Conservation (phyloP, 2,113 vertebrate genomes). For the Candoia aspera region DNA sequence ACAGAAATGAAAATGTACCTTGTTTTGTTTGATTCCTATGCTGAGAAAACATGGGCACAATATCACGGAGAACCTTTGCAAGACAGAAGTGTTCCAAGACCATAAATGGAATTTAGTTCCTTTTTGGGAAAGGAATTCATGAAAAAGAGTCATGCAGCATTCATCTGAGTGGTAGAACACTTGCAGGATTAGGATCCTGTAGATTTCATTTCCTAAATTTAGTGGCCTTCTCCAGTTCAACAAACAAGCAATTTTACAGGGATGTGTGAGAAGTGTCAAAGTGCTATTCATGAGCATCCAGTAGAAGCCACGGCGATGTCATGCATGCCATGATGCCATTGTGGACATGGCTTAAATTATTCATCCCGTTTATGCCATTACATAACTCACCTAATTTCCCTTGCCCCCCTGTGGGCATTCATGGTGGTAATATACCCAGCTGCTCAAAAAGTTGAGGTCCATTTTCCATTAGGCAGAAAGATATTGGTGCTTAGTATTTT, state of each 20-base stretch:
- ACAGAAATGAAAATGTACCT: conserved; percentile 44
- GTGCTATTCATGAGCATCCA: too few relatives aligned
- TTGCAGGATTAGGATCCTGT: too few relatives aligned
- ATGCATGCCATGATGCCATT: too few relatives aligned
- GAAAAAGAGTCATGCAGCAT: neutral
- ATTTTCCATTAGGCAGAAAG: neutral
- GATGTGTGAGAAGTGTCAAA: neutral
- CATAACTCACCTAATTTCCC: neutral
- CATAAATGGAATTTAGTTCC: conserved; percentile 30
- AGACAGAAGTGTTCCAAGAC: conserved; percentile 34
- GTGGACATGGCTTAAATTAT: neutral
- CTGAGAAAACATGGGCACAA: conserved; percentile 46
- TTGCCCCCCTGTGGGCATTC: neutral
- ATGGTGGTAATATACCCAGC: neutral
- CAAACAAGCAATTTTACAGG: neutral
- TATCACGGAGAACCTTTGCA: conserved; percentile 25
- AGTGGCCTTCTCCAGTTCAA: neutral
- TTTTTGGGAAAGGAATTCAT: conserved; percentile 38
- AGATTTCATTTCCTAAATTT: neutral
- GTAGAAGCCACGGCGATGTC: too few relatives aligned
- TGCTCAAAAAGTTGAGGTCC: neutral
- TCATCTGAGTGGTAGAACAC: neutral
- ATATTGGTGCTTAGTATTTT: neutral
- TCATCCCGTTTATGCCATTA: neutral
- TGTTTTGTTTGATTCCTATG: conserved; percentile 49